phyloP scores from a whole-genome alignment of 2,888 invertebrate genomes.

The Volucella inanis region DNA sequence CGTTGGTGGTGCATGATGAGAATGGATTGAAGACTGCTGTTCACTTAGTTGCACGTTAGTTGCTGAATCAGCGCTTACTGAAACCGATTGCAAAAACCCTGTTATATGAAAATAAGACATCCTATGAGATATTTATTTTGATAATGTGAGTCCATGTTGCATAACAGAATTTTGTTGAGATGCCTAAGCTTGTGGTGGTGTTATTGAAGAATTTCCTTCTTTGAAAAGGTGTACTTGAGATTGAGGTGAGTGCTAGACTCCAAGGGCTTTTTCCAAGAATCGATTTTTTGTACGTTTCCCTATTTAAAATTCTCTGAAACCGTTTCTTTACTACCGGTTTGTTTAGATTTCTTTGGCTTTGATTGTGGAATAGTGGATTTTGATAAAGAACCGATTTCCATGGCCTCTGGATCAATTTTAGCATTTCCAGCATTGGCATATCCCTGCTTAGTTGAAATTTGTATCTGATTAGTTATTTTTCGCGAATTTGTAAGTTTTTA shows the following conservation, averaged over 20 bases:
- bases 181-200: slow-evolving; percentile 56
- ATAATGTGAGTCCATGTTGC: slow-evolving; percentile 38
- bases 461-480: slow-evolving; percentile 40
- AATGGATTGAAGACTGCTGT: slow-evolving; percentile 77
- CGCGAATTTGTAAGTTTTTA: slow-evolving; percentile 40
- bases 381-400: slow-evolving; percentile 81
- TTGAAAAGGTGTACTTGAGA: slow-evolving; percentile 85
- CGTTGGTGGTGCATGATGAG: slow-evolving; percentile 79
- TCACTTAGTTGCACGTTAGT: slow-evolving; percentile 29
- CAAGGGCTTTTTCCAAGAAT: slow-evolving; percentile 59
- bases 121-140: slow-evolving; percentile 48
- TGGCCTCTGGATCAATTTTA: slow-evolving; percentile 81
- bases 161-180: slow-evolving; percentile 65
- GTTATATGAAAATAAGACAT: slow-evolving; percentile 27
- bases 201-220: slow-evolving; percentile 32
- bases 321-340: slow-evolving; percentile 22
- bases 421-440: slow-evolving; percentile 73
- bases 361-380: slow-evolving; percentile 80
- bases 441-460: slow-evolving; percentile 39
- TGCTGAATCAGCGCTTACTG: slow-evolving; percentile 76
- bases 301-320: slow-evolving; percentile 50
- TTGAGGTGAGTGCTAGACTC: slow-evolving; percentile 83
- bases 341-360: slow-evolving; percentile 57
- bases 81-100: slow-evolving; percentile 14
- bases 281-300: slow-evolving; percentile 31